phyloP scores from a whole-genome alignment of 2,888 invertebrate species.

The Oegoconia quadripuncta region DNA sequence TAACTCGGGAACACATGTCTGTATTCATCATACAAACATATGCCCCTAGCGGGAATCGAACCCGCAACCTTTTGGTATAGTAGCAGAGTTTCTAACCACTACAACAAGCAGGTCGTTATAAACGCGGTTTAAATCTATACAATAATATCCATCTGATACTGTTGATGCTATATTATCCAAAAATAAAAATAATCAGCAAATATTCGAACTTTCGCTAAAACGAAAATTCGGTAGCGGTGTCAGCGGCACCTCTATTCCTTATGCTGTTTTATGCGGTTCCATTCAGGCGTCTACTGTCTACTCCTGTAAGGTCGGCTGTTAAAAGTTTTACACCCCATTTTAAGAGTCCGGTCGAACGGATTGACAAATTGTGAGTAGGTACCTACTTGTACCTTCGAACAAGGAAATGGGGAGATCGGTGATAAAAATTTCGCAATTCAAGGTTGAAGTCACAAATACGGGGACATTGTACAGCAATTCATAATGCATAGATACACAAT shows the following conservation, averaged over 20 bases:
- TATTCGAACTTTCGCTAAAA: too few species aligned
- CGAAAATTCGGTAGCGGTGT: background rate
- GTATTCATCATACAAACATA: too few species aligned
- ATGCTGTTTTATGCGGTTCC: conserved; percentile 48
- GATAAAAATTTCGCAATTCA: conserved; percentile 18
- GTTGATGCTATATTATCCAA: too few species aligned
- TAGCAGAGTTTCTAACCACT: too few species aligned
- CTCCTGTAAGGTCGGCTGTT: conserved; percentile 40
- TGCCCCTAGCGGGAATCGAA: too few species aligned
- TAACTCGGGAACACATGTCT: too few species aligned
- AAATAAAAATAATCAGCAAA: too few species aligned
- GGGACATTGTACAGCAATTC: background rate
- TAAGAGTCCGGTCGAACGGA: conserved; percentile 44
- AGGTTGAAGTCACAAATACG: background rate
- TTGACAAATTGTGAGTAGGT: conserved; percentile 48
- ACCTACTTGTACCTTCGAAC: conserved; percentile 30
- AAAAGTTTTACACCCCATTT: conserved; percentile 60
- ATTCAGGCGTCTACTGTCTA: conserved; percentile 5
- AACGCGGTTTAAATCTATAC: too few species aligned
- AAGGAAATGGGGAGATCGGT: conserved; percentile 30
- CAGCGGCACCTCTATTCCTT: conserved; percentile 8
- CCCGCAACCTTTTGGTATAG: too few species aligned
- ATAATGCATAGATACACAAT: too few species aligned
- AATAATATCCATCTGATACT: too few species aligned
- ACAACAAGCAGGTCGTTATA: too few species aligned